A percentile compares a stretch with the other conserved stretches of the same genome.
phyloP scores from a whole-genome alignment of 2,888 invertebrate genomes.

The Diabrotica balteata region DNA sequence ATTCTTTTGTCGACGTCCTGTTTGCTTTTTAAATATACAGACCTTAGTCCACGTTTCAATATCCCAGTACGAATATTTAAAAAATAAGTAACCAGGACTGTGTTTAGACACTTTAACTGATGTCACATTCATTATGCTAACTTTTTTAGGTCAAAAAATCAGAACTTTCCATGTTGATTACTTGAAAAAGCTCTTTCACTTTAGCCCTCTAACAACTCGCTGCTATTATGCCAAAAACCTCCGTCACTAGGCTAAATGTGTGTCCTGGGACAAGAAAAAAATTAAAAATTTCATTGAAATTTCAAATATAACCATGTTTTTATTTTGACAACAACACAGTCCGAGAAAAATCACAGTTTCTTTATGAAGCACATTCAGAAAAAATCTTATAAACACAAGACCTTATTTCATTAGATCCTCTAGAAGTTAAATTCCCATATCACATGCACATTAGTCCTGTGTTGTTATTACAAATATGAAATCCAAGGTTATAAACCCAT shows the following conservation, averaged over 20 bases:
- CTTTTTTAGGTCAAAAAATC: neutral
- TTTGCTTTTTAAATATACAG: slow-evolving; percentile 3
- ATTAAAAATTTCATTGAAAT: neutral
- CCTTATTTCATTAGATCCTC: neutral
- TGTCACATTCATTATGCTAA: neutral
- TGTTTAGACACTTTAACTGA: slow-evolving; percentile 3
- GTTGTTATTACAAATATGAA: neutral
- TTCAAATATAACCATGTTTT: too few relatives aligned
- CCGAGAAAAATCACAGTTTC: slow-evolving; percentile 1
- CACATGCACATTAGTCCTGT: slow-evolving; percentile 5
- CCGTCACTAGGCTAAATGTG: neutral
- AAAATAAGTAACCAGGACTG: neutral
- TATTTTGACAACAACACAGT: neutral
- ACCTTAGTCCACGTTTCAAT: slow-evolving; percentile 5
- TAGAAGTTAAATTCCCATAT: neutral
- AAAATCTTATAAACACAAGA: slow-evolving; percentile 1
- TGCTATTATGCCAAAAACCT: slow-evolving; percentile 1
- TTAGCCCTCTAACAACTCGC: neutral
- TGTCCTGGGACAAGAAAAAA: slow-evolving; percentile 8
- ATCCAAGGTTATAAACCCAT: neutral
- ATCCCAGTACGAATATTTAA: slow-evolving; percentile 4
- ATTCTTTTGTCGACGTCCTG: slow-evolving; percentile 3
- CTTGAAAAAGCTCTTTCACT: slow-evolving; percentile 4
- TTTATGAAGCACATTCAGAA: neutral
- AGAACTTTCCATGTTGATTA: neutral